These are phyloP conservation scores for Baronia brevicornis DNA, from an alignment of 2,888 invertebrate genomes.

Conservation along the genomic window DNA sequence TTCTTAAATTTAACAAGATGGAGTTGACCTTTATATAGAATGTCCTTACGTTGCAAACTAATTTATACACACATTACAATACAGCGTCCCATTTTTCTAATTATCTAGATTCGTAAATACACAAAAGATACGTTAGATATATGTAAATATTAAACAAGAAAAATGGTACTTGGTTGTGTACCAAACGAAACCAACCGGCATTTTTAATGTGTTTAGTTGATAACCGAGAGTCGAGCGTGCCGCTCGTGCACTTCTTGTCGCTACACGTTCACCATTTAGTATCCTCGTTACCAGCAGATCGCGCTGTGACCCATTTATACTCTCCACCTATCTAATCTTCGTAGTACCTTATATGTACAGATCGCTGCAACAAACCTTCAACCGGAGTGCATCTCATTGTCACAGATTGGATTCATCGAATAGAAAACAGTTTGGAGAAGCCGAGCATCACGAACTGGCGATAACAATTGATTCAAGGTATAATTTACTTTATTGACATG, in stretches of 20 bases:
- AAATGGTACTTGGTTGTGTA: constrained; percentile 35
- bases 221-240: constrained; percentile 52
- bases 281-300: neutral
- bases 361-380: neutral
- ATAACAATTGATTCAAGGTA: constrained; percentile 60
- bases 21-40: too few species aligned
- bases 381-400: neutral
- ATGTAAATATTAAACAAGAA: constrained; percentile 24
- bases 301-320: constrained; percentile 3
- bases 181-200: constrained; percentile 46
- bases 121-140: too few species aligned
- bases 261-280: constrained; percentile 28
- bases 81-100: too few species aligned
- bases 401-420: constrained; percentile 13
- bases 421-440: constrained; percentile 18
- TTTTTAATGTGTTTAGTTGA: constrained; percentile 67
- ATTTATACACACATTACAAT: too few species aligned
- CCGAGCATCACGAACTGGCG: constrained; percentile 28
- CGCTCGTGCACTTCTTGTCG: constrained; percentile 40
- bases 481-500: constrained; percentile 20
- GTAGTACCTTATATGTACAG: neutral
- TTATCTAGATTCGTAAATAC: too few species aligned
- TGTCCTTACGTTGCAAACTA: too few species aligned
- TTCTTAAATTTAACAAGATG: too few species aligned
- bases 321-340: neutral